Evolutionary conservation across 2,113 vertebrate genomes (phyloP), one percentile per base, ranked within the genome.

Genomic region (Nestor notabilis): DNA sequence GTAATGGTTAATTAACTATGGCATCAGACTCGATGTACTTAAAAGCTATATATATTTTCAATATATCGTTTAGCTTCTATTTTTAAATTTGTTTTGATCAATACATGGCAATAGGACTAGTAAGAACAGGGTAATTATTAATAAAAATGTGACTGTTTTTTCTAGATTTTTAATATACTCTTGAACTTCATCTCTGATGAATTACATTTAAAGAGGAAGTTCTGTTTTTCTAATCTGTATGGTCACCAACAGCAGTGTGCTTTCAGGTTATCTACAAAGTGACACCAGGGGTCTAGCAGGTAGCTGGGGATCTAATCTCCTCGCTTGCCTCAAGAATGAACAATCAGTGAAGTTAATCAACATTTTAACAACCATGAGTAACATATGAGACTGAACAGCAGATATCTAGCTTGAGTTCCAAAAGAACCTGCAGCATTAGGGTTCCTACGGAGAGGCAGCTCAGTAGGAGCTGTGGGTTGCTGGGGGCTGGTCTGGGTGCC

Each of bases 301-400:
- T 88, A 93, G 96, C 93, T 95, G 93, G 93, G 96, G 92, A 97
- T 96, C 96, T 96, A 76, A 98, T 98, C 98, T 98, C 97, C 96
- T 96, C 94, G 94, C 96, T 95, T 96, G 94, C 83, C 90, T 98
- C 95, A 96, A 93, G 92, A 97, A 95, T 27, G 97, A 97, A 92
- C 97, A 96, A 96, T 97, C 97, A 96, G 94, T 86, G 77, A 87
- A 97, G 96, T 96, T 97, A 97, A 97, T 97, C 97, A 98, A 96
- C 97, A 92, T 92, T 97, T 97, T 96, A 96, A 96, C 96, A 97
- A 93, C 91, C 79, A 64, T 46, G 93, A 90, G 95, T 90, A 88
- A 94, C 89, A 96, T 47, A 23, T 93, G 96, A 96, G 82, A 74
- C 83, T 96, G 96, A 97, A 96, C 18, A 83, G 93, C 53, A 87